Conservation (phyloP, 2,797 vertebrate genomes). For the Phaenicophaeus curvirostris region DNA sequence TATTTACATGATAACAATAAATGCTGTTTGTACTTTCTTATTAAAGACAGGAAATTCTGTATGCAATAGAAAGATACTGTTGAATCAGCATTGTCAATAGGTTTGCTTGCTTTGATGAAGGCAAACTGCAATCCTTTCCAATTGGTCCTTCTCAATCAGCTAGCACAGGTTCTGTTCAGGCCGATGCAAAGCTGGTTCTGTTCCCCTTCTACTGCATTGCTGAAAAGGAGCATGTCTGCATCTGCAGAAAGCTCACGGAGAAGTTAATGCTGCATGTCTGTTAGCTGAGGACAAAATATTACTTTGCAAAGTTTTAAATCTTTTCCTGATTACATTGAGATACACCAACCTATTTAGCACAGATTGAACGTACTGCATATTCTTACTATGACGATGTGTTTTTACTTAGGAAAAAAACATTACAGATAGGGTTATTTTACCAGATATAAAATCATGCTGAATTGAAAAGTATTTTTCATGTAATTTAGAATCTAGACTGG, state of each 20-base stretch:
- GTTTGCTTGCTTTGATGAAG: neutral
- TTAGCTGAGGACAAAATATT: rapidly evolving
- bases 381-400: neutral
- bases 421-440: neutral
- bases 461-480: neutral
- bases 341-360: neutral
- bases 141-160: neutral
- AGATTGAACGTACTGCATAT: neutral
- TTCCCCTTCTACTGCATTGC: rapidly evolving
- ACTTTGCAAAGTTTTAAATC: no score
- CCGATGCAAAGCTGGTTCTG: neutral
- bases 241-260: neutral
- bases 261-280: rapidly evolving
- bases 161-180: rapidly evolving
- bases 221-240: neutral
- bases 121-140: rapidly evolving
- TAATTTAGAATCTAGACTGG: neutral
- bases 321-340: neutral
- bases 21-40: neutral
- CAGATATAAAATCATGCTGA: neutral
- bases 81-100: neutral
- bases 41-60: neutral
- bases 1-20: neutral
- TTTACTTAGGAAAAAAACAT: neutral
- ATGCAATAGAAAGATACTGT: rapidly evolving